Base-by-base conservation (phyloP, 2,888 invertebrate species). In the Encarsia formosa region DNA sequence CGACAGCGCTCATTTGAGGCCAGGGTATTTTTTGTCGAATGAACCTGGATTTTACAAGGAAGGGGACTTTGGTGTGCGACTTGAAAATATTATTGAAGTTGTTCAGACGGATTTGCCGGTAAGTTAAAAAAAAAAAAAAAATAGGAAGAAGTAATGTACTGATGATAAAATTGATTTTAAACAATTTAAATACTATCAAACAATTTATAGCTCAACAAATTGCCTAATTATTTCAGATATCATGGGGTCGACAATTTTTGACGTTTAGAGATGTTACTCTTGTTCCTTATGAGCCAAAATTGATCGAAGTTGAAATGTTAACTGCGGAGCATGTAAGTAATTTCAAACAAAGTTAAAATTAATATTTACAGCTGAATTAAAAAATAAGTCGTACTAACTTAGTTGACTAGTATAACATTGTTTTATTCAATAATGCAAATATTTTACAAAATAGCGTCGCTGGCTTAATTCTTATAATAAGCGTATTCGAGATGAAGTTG, bases 11-110 rank as follows among this genome's bases (percentile, higher is more conserved):
- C 29, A 46, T 19, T 78, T 65, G 76, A 81, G 75, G 57, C 82
- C 86, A 59, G 89, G 90, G 54, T 87, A 88, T 67, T 91, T 89
- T 65, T 80, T 91, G 52, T 85, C 88, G 6, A 85, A 82, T 66
- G 92, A 92, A 64, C 96, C 96, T 1, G 94, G 93, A 6, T 93
- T 85, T 77, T 96, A 96, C 70, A 86, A 88, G 66, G 81, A 84
- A 56, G 84, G 84, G 4, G 83, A 88, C 63, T 96, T 87, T 72
- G 97, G 97, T 1, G 82, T 94, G 24, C 82, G 91, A 13, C 77
- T 97, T 48, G 94, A 94, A 66, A 95, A 92, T 69, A 81, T 91
- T 19, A 72, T 90, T 43, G 85, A 90, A 76, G 88, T 90, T 8
- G 70, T 85, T 6, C 69, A 74, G 44, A 76, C 76, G 26, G 70